Base-by-base conservation (phyloP, 2,797 vertebrate genomes). In the Chelon labrosus region DNA sequence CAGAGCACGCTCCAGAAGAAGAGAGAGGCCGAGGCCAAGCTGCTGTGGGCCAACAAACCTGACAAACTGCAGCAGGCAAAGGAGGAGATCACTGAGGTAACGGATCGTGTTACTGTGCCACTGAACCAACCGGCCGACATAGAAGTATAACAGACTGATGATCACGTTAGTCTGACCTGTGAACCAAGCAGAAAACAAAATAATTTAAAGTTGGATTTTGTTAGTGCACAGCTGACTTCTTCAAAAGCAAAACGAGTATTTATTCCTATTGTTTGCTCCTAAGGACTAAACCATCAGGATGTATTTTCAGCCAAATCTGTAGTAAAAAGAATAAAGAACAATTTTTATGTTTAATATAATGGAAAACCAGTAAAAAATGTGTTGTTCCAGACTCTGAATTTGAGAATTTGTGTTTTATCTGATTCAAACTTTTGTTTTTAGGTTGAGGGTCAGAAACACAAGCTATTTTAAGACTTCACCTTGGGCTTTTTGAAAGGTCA, bases 1-100 rank as follows among this genome's bases (percentile, higher is more conserved):
- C 97, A 98, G 85, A 85, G 93, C 87, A 95, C 91, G 0, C 93
- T 99, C 65, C 97, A 98, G 92, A 99, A 98, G 94, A 99, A 98
- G 89, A 94, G 97, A 56, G 97, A 99, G 87, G 91, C 94, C 0
- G 98, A 99, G 77, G 98, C 97, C 74, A 96, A 97, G 82, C 92
- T 99, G 68, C 94, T 98, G 38, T 99, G 98, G 98, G 96, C 97
- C 75, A 99, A 98, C 91, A 99, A 98, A 79, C 98, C 98, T 0
- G 97, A 99, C 82, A 98, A 97, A 84, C 94, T 99, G 65, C 98
- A 99, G 88, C 97, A 98, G 88, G 97, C 97, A 76, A 99, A 99
- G 84, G 97, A 98, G 0, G 98, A 99, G 75, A 98, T 98, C 66
- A 85, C 87, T 0, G 97, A 99, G 96, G 98, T 99, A 87, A 73